Conservation (phyloP, 2,888 invertebrate genomes). For the Hemithea aestivaria region DNA sequence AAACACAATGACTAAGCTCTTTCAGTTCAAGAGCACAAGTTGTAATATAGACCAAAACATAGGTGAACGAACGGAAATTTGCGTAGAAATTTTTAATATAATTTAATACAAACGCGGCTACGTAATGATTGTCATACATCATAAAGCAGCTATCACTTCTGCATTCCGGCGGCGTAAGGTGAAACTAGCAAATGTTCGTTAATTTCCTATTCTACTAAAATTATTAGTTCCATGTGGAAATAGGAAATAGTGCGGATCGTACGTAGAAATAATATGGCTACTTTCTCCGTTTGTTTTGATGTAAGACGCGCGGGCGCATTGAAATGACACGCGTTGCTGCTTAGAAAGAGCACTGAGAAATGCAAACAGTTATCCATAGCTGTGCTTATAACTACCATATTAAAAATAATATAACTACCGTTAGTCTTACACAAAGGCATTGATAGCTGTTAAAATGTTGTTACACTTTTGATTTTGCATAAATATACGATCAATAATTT, state of each 20-base stretch:
- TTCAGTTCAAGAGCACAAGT: too few relatives aligned
- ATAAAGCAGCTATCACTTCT: slow-evolving; percentile 15
- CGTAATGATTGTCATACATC: slow-evolving; percentile 5
- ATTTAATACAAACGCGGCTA: neutral
- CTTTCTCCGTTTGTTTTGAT: slow-evolving; percentile 73
- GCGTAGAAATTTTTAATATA: too few relatives aligned
- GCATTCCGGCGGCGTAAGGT: slow-evolving; percentile 15
- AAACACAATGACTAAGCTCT: too few relatives aligned
- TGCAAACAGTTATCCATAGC: slow-evolving; percentile 6
- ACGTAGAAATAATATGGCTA: slow-evolving; percentile 52
- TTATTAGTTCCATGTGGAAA: slow-evolving; percentile 47
- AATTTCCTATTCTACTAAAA: slow-evolving; percentile 38
- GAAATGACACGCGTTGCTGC: slow-evolving; percentile 34
- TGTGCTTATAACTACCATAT: neutral
- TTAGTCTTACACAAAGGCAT: too few relatives aligned
- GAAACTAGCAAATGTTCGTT: slow-evolving; percentile 22
- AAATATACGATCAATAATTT: too few relatives aligned
- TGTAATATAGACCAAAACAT: too few relatives aligned
- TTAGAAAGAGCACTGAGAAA: slow-evolving; percentile 17
- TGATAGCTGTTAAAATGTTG: too few relatives aligned
- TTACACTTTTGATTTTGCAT: too few relatives aligned
- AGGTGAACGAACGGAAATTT: too few relatives aligned
- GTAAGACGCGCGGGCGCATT: slow-evolving; percentile 40
- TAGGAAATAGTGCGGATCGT: slow-evolving; percentile 57
- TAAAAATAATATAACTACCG: neutral